These are phyloP conservation scores for Melitaea cinxia DNA, from an alignment of 1,140 invertebrate genomes.

Conservation along the genomic window DNA sequence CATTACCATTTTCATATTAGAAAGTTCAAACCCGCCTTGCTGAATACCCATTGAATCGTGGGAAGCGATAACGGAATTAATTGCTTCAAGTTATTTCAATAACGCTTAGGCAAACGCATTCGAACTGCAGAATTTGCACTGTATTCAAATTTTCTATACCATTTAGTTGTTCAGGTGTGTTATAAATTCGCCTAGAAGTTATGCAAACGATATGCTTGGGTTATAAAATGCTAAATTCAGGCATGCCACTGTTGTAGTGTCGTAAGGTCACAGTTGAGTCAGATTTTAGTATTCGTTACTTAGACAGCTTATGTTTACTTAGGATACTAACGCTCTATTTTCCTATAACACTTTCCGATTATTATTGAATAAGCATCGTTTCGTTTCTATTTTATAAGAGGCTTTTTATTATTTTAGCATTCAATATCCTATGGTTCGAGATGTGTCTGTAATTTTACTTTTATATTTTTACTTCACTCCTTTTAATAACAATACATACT, in stretches of 20 bases:
- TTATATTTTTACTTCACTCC: too few relatives aligned
- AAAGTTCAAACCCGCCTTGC: conserved; percentile 16
- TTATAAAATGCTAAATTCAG: conserved; percentile 33
- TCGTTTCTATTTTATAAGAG: too few relatives aligned
- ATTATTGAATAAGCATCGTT: not conserved
- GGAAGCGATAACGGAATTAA: conserved; percentile 33
- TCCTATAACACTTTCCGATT: not conserved
- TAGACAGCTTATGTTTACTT: not conserved
- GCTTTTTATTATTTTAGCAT: too few relatives aligned
- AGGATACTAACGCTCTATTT: not conserved
- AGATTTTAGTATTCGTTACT: conserved; percentile 13
- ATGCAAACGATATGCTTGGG: conserved; percentile 19
- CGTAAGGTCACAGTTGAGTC: conserved; percentile 28
- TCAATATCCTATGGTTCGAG: too few relatives aligned
- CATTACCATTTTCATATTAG: conserved; percentile 32
- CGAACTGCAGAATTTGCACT: conserved; percentile 22
- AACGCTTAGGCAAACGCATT: conserved; percentile 27
- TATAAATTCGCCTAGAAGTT: conserved; percentile 21
- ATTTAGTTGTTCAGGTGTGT: conserved; percentile 22
- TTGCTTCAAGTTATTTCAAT: conserved; percentile 29
- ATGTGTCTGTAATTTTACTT: too few relatives aligned
- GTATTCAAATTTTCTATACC: conserved; percentile 34
- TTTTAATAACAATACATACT: too few relatives aligned
- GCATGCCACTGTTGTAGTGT: conserved; percentile 11
- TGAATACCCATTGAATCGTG: conserved; percentile 37